phyloP scores from a whole-genome alignment of 2,113 vertebrate genomes.

The Toxotes jaculatrix region DNA sequence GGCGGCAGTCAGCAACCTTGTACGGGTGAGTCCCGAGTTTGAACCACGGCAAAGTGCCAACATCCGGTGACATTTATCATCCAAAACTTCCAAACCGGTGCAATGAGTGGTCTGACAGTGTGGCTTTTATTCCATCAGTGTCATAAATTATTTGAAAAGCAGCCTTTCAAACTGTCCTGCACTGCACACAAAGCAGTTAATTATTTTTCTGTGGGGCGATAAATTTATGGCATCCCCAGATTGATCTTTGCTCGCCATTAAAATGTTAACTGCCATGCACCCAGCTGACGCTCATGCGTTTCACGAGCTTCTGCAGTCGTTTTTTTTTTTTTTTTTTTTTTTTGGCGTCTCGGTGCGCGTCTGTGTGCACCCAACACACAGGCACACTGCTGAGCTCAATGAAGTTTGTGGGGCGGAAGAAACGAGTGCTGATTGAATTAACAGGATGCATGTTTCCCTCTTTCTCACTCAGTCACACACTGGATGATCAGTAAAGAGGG shows the following conservation, averaged over 20 bases:
- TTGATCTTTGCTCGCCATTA: constrained; percentile 39
- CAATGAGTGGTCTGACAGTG: constrained; percentile 1
- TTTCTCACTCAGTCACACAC: constrained; percentile 4
- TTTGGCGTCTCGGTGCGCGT: neutral
- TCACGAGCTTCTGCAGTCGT: constrained; percentile 31
- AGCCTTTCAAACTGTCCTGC: constrained; percentile 1
- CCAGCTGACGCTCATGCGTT: constrained; percentile 50
- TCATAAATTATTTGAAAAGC: constrained; percentile 1
- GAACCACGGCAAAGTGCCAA: constrained; percentile 23
- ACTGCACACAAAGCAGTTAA: neutral
- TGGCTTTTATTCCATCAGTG: neutral
- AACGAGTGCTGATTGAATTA: constrained; percentile 49
- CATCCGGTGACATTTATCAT: constrained; percentile 12
- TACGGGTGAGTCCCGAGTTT: constrained; percentile 90
- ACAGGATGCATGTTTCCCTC: constrained; percentile 8
- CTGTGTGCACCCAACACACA: constrained; percentile 7
- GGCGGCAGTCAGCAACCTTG: constrained; percentile 98
- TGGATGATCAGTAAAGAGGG: neutral
- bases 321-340: neutral
- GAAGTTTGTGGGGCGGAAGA: constrained; percentile 68
- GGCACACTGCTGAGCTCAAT: constrained; percentile 36
- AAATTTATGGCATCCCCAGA: constrained; percentile 25
- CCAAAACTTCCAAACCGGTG: constrained; percentile 42
- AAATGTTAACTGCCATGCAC: constrained; percentile 33
- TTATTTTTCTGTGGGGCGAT: neutral